A percentile compares a stretch with the other conserved stretches of the same genome.
Conservation (phyloP, 2,113 vertebrate genomes). For the Albula glossodonta region DNA sequence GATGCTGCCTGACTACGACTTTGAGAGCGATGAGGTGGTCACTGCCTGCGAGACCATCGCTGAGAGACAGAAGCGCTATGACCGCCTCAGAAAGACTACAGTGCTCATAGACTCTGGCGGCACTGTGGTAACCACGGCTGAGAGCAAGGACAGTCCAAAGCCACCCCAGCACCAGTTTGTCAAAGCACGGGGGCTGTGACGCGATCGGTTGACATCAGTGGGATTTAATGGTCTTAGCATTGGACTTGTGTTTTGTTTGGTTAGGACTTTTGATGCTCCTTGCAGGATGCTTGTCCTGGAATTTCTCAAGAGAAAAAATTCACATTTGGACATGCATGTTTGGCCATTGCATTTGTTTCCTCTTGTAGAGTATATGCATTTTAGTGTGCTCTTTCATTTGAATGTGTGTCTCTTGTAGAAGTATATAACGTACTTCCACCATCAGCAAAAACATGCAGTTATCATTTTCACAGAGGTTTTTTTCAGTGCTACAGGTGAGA, state of each 20-base stretch:
- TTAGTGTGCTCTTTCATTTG: not conserved
- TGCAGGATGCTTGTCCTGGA: not conserved
- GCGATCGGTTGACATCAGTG: not conserved
- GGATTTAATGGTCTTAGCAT: slow-evolving; percentile 5
- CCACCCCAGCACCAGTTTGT: slow-evolving; percentile 73
- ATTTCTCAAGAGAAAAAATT: slow-evolving; percentile 1
- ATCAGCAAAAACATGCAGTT: not conserved
- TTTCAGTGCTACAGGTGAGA: not conserved
- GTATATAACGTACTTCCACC: not conserved
- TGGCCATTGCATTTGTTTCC: not conserved
- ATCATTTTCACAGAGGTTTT: not conserved
- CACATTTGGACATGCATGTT: not conserved
- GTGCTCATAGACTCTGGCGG: slow-evolving; percentile 81
- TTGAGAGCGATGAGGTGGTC: slow-evolving; percentile 93
- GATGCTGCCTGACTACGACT: slow-evolving; percentile 89
- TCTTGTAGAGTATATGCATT: not conserved
- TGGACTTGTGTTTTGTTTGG: not conserved
- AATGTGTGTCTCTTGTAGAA: not conserved
- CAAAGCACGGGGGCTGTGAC: slow-evolving; percentile 75
- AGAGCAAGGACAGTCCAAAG: slow-evolving; percentile 53
- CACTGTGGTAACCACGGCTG: slow-evolving; percentile 66
- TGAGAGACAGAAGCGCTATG: slow-evolving; percentile 76
- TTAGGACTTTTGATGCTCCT: not conserved
- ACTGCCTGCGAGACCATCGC: slow-evolving; percentile 89
- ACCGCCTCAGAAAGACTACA: slow-evolving; percentile 64